phyloP scores from a whole-genome alignment of 1,140 invertebrate genomes.

The Pseudachorutes palmiensis region DNA sequence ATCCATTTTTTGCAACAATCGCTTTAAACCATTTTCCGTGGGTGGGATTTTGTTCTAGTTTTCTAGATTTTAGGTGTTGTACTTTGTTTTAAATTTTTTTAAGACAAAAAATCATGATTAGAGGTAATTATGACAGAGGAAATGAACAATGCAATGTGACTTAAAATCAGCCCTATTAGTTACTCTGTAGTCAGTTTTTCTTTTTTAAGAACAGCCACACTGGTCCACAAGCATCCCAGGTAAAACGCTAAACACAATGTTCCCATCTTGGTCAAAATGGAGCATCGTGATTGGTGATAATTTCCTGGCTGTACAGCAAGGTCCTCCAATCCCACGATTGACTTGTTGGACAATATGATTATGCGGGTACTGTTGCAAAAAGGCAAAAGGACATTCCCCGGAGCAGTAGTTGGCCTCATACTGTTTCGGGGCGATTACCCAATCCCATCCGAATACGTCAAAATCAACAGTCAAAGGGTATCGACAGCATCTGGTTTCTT shows the following conservation, averaged over 20 bases:
- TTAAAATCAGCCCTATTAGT: no score
- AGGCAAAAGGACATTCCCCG: conserved; percentile 84
- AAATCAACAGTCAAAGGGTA: conserved; percentile 92
- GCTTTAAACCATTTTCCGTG: no score
- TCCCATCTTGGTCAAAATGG: conserved; percentile 79
- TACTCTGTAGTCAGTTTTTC: no score
- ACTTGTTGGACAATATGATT: conserved; percentile 82
- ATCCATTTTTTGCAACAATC: no score
- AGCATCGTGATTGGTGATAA: conserved; percentile 85
- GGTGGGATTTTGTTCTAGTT: no score
- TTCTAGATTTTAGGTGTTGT: no score
- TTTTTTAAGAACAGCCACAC: conserved; percentile 86
- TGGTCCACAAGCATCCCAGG: conserved; percentile 88
- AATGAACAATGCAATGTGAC: no score
- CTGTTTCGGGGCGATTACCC: conserved; percentile 90
- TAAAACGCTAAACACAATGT: conserved; percentile 78
- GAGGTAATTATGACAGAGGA: no score
- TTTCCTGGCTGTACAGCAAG: conserved; percentile 81
- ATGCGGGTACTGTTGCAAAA: conserved; percentile 83
- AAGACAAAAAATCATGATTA: no score
- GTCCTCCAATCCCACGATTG: conserved; percentile 61
- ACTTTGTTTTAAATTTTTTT: no score
- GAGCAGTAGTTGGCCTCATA: conserved; percentile 96
- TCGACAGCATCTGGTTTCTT: conserved; percentile 74
- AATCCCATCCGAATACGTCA: conserved; percentile 94